Evolutionary conservation across 2,888 invertebrate genomes (phyloP).

Genomic region (Sicus ferrugineus): DNA sequence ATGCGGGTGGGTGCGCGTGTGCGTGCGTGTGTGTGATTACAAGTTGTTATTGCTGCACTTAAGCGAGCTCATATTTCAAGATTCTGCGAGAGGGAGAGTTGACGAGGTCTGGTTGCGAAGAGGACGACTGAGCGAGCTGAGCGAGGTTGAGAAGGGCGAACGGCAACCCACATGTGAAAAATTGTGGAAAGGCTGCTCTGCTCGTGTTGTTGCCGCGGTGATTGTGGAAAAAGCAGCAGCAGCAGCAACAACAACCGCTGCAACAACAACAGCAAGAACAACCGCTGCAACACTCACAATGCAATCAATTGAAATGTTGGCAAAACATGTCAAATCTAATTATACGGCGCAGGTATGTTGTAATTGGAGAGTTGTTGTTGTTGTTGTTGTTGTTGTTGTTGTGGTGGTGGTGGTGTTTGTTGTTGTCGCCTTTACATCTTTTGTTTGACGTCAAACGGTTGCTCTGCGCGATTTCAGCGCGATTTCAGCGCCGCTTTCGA

Average conservation of each 20-base stretch:
- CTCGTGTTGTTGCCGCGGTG: background rate
- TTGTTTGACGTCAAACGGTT: slow-evolving; percentile 39
- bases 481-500: slow-evolving; percentile 22
- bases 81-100: background rate
- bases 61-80: slow-evolving; percentile 45
- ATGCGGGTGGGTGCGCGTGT: background rate
- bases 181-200: background rate
- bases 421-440: background rate
- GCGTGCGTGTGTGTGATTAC: slow-evolving; percentile 39
- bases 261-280: background rate
- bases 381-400: slow-evolving; percentile 55
- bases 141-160: background rate
- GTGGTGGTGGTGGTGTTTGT: slow-evolving; percentile 41
- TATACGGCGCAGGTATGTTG: background rate
- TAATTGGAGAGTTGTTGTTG: background rate
- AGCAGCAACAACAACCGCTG: background rate
- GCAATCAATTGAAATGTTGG: slow-evolving; percentile 65
- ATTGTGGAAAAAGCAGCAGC: background rate
- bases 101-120: background rate
- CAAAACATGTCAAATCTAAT: slow-evolving; percentile 59
- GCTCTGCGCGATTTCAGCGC: too few relatives aligned
- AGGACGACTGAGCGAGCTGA: too few relatives aligned
- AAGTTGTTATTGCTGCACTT: slow-evolving; percentile 50
- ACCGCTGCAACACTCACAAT: slow-evolving; percentile 28
- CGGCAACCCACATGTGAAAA: background rate